phyloP scores from a whole-genome alignment of 2,888 invertebrate species.

The Strigamia maritima region DNA sequence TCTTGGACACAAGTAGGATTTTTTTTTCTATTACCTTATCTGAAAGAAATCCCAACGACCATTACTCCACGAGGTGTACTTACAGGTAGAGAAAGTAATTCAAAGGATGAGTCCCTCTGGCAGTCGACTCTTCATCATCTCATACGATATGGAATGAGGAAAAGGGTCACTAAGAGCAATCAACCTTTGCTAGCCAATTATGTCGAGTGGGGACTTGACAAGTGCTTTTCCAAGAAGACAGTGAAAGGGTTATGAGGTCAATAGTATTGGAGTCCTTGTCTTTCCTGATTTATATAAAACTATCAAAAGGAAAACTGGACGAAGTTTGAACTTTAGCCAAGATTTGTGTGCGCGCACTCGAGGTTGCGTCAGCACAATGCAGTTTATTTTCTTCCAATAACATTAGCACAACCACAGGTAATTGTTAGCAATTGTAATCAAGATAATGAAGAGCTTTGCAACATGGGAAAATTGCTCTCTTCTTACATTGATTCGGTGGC shows the following conservation, averaged over 20 bases:
- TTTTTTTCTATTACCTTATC: background rate
- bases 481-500: conserved; percentile 22
- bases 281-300: conserved; percentile 21
- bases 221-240: conserved; percentile 22
- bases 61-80: conserved; percentile 26
- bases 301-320: background rate
- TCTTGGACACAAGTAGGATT: conserved; percentile 12
- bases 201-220: conserved; percentile 8
- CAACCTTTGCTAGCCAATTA: conserved; percentile 34
- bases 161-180: conserved; percentile 31
- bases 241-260: conserved; percentile 19
- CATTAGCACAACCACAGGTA: conserved; percentile 34
- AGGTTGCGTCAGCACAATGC: conserved; percentile 12
- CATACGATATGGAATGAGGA: conserved; percentile 29
- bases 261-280: conserved; percentile 17
- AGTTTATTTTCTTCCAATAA: conserved; percentile 25
- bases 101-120: conserved; percentile 28
- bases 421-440: conserved; percentile 34
- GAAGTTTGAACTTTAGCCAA: conserved; percentile 5
- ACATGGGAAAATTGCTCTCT: conserved; percentile 27
- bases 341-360: background rate
- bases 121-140: conserved; percentile 34
- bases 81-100: conserved; percentile 33
- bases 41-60: conserved; percentile 20
- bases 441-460: conserved; percentile 25